Evolutionary conservation across 2,797 vertebrate species (phyloP).

Genomic region (Hydrophis major): DNA sequence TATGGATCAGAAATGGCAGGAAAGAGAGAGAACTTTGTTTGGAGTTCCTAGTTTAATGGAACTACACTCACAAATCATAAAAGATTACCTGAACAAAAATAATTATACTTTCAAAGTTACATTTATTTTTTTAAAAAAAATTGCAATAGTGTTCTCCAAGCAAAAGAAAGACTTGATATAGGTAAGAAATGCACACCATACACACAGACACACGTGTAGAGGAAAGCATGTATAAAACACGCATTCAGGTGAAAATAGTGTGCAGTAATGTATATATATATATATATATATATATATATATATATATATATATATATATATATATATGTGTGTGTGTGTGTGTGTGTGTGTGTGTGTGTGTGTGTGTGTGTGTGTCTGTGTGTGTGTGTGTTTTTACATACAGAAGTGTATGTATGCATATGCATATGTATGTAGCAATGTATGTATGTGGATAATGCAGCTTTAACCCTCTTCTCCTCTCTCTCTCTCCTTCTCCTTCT

Average conservation of each 20-base stretch:
- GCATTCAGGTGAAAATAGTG: not conserved
- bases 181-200: not conserved
- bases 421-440: no score
- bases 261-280: not conserved
- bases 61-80: not conserved
- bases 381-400: no score
- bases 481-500: no score
- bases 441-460: not conserved
- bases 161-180: not conserved
- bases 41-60: not conserved
- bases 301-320: no score
- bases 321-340: no score
- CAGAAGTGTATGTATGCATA: no score
- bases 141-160: not conserved
- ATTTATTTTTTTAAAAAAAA: not conserved
- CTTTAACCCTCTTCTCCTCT: not conserved
- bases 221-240: not conserved
- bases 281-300: no score
- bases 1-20: not conserved
- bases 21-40: not conserved
- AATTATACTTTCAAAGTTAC: not conserved
- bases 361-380: no score
- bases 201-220: not conserved
- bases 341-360: no score
- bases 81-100: not conserved